Percentiles rank a stretch among this genome's conserved stretches.
phyloP scores from a whole-genome alignment of 1,140 invertebrate genomes.

The Condylostylus longicornis region DNA sequence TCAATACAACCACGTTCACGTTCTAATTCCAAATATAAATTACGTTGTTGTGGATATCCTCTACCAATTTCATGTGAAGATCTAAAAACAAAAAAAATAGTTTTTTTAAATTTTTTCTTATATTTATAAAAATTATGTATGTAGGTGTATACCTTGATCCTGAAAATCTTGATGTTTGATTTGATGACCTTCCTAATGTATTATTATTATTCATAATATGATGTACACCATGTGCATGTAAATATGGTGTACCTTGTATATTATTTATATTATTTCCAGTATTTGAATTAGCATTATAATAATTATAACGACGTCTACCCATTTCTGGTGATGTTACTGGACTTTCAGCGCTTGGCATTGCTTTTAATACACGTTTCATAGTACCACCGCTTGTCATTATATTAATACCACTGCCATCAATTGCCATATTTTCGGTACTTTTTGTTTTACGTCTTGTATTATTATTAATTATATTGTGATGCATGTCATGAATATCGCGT shows the following conservation, averaged over 20 bases:
- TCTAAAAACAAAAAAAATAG: constrained; percentile 19
- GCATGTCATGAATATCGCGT: constrained; percentile 32
- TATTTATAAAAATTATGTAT: neutral
- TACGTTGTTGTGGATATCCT: constrained; percentile 33
- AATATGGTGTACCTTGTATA: constrained; percentile 33
- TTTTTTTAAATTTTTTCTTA: neutral
- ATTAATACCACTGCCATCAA: constrained; percentile 44
- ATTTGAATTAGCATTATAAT: constrained; percentile 34
- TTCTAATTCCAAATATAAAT: constrained; percentile 73
- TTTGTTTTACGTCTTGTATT: constrained; percentile 65
- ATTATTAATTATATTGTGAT: constrained; percentile 55
- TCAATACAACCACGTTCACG: constrained; percentile 52
- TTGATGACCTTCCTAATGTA: constrained; percentile 21
- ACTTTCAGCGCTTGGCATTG: constrained; percentile 72
- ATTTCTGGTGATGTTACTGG: constrained; percentile 79
- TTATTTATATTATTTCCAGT: constrained; percentile 33
- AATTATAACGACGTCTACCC: constrained; percentile 53
- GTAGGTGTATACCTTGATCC: constrained; percentile 30
- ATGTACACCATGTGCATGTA: constrained; percentile 34
- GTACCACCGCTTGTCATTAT: constrained; percentile 71
- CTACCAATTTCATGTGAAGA: constrained; percentile 49
- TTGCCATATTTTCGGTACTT: constrained; percentile 77
- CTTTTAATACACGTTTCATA: constrained; percentile 84
- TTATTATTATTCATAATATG: constrained; percentile 34
- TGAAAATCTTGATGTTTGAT: constrained; percentile 33